Evolutionary conservation across 1,140 invertebrate genomes (phyloP).

Genomic region (Trichonephila clavata): DNA sequence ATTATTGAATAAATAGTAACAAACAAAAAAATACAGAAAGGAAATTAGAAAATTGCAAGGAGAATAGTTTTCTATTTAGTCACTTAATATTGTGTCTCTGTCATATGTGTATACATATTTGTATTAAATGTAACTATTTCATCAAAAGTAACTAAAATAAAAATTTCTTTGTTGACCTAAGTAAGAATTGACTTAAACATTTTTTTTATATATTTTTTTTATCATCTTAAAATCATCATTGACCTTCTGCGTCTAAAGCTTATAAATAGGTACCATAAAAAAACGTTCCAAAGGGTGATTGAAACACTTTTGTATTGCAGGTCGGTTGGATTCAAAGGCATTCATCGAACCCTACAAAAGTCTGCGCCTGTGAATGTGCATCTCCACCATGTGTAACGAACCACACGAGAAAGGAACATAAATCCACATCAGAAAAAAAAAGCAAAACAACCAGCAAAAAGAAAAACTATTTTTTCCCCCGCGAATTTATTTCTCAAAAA

Average conservation of each 20-base stretch:
- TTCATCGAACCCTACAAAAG: constrained; percentile 26
- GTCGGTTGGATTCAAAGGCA: neutral
- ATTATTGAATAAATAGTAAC: too few species aligned
- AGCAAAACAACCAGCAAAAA: neutral
- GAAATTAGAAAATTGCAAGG: too few species aligned
- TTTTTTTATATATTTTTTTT: neutral
- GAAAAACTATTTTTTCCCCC: neutral
- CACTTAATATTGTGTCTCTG: too few species aligned
- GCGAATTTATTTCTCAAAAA: constrained; percentile 11
- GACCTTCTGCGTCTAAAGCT: neutral
- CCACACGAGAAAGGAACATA: neutral
- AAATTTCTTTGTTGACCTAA: too few species aligned
- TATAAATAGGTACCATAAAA: neutral
- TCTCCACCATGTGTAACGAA: neutral
- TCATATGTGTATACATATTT: too few species aligned
- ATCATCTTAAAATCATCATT: neutral
- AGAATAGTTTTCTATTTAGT: too few species aligned
- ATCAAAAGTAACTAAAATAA: too few species aligned
- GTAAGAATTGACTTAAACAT: too few species aligned
- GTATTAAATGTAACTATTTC: too few species aligned
- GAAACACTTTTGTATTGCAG: constrained; percentile 12
- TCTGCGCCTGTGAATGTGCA: neutral
- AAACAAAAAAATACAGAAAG: too few species aligned
- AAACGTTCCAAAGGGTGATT: neutral
- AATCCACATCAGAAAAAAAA: constrained; percentile 12